Evolutionary conservation across 2,888 invertebrate species (phyloP).

Genomic region (Xylocampa areola): DNA sequence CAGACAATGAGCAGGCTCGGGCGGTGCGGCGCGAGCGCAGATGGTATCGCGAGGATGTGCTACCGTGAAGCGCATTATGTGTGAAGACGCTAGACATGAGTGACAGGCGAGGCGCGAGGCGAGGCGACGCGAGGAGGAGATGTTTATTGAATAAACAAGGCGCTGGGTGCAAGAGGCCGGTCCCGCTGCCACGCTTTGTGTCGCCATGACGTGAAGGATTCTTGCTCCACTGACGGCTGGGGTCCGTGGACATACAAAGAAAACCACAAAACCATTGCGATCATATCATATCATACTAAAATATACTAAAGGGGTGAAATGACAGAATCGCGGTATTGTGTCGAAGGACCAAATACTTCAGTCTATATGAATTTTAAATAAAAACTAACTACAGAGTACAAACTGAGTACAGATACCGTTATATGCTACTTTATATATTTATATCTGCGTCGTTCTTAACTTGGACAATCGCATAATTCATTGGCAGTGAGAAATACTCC

Average conservation of each 20-base stretch:
- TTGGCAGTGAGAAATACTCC: slow-evolving; percentile 32
- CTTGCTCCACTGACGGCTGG: slow-evolving; percentile 43
- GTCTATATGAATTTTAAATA: not conserved
- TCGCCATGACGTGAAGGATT: slow-evolving; percentile 70
- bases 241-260: slow-evolving; percentile 37
- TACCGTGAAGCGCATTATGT: slow-evolving; percentile 56
- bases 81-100: slow-evolving; percentile 58
- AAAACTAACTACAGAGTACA: not conserved
- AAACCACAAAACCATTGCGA: slow-evolving; percentile 7
- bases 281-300: not conserved
- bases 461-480: slow-evolving; percentile 31
- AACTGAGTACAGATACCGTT: not conserved
- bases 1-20: slow-evolving; percentile 40
- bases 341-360: not conserved
- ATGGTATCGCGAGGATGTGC: slow-evolving; percentile 56
- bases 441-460: slow-evolving; percentile 26
- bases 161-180: slow-evolving; percentile 61
- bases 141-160: slow-evolving; percentile 85
- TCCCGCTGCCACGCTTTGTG: slow-evolving; percentile 68
- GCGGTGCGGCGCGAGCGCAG: slow-evolving; percentile 35
- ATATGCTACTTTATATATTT: slow-evolving; percentile 1
- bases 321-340: not conserved
- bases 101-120: slow-evolving; percentile 58
- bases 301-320: not conserved
- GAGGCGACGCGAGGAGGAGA: slow-evolving; percentile 57